Percentiles rank a stretch among this genome's conserved stretches.
Conservation (phyloP, 2,888 invertebrate genomes). For the Tridacna crocea region DNA sequence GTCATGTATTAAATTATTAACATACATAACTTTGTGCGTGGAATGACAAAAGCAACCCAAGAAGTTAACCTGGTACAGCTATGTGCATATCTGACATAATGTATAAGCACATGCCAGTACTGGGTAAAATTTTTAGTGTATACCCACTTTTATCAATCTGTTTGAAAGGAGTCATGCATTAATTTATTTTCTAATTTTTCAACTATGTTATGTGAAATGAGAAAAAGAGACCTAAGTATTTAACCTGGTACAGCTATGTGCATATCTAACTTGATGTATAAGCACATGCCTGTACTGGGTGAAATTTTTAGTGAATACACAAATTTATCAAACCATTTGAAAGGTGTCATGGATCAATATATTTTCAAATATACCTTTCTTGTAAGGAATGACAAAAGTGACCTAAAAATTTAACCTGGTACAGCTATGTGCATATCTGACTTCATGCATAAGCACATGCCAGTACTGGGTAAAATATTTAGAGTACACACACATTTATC, state of each 20-base stretch:
- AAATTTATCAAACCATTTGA: neutral
- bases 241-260: slow-evolving; percentile 4
- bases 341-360: neutral
- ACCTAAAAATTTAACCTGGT: too few relatives aligned
- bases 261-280: slow-evolving; percentile 2
- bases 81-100: slow-evolving; percentile 4
- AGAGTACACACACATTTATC: neutral
- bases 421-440: too few relatives aligned
- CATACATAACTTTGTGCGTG: too few relatives aligned
- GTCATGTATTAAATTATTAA: too few relatives aligned
- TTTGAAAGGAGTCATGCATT: neutral
- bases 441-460: slow-evolving; percentile 21
- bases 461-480: slow-evolving; percentile 33
- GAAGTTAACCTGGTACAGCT: neutral
- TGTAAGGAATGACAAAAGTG: too few relatives aligned
- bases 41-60: neutral
- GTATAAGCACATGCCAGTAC: slow-evolving; percentile 40
- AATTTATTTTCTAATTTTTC: neutral
- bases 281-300: slow-evolving; percentile 41
- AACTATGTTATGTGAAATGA: neutral
- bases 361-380: neutral
- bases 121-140: neutral
- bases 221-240: too few relatives aligned
- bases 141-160: neutral
- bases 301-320: neutral